phyloP scores from a whole-genome alignment of 2,113 vertebrate genomes.

The Trematomus loennbergii region DNA sequence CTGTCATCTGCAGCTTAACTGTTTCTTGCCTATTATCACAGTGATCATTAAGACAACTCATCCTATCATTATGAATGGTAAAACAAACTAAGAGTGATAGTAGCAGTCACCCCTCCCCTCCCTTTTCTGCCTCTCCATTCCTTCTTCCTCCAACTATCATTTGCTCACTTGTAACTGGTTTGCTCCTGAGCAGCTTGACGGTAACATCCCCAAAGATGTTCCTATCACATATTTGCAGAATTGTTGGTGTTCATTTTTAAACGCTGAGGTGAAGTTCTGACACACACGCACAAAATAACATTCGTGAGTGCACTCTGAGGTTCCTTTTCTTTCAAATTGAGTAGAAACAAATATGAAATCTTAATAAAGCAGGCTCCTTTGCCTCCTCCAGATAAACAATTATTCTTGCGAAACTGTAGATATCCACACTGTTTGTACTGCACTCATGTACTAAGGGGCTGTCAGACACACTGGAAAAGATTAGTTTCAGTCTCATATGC shows the following conservation, averaged over 20 bases:
- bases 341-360: conserved; percentile 54
- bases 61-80: background rate
- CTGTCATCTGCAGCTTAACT: too few species aligned
- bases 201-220: conserved; percentile 39
- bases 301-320: conserved; percentile 37
- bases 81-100: background rate
- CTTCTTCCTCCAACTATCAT: background rate
- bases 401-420: conserved; percentile 30
- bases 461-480: background rate
- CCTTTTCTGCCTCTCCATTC: background rate
- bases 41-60: background rate
- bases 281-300: background rate
- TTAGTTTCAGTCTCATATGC: background rate
- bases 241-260: conserved; percentile 41
- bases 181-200: conserved; percentile 26
- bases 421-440: conserved; percentile 11
- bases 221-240: conserved; percentile 28
- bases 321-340: conserved; percentile 42
- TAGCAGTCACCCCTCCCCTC: background rate
- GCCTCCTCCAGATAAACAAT: conserved; percentile 41
- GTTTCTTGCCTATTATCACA: background rate
- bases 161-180: conserved; percentile 20
- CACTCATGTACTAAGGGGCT: background rate
- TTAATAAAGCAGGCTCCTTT: conserved; percentile 40
- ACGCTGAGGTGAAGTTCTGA: conserved; percentile 15